Conservation (phyloP, 2,888 invertebrate species). For the Pinctada fucata region DNA sequence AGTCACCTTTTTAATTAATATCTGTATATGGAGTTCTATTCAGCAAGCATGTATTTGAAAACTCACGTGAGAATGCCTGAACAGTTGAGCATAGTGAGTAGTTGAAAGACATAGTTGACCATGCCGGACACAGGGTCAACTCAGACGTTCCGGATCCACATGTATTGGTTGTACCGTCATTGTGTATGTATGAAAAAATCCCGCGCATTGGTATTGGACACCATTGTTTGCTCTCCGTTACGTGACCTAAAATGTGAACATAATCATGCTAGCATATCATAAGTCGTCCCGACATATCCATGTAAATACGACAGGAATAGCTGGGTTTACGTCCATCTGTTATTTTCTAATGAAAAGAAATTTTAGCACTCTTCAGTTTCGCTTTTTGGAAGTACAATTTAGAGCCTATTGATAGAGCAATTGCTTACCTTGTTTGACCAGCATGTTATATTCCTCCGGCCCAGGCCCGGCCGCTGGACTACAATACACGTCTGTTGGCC, state of each 20-base stretch:
- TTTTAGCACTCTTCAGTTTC: no score
- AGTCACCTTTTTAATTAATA: no score
- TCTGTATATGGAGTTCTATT: no score
- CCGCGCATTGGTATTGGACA: constrained; percentile 17
- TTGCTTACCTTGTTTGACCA: constrained; percentile 34
- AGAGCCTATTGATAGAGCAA: background rate
- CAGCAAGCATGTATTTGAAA: no score
- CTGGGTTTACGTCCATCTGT: no score
- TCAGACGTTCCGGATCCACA: constrained; percentile 7
- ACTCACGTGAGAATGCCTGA: constrained; percentile 32
- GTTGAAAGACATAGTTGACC: constrained; percentile 26
- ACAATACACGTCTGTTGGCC: constrained; percentile 19
- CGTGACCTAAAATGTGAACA: constrained; percentile 1
- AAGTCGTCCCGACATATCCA: no score
- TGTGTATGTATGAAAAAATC: constrained; percentile 15
- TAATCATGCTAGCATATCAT: no score
- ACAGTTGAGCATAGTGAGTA: constrained; percentile 21
- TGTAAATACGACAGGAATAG: no score
- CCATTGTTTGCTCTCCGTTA: constrained; percentile 16
- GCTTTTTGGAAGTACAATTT: no score
- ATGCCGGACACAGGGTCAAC: constrained; percentile 14
- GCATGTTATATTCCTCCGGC: constrained; percentile 30
- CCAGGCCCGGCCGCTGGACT: constrained; percentile 17
- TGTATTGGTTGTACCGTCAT: constrained; percentile 22
- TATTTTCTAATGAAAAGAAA: no score